Evolutionary conservation across 2,113 vertebrate species (phyloP).

Genomic region (Aptenodytes forsteri): DNA sequence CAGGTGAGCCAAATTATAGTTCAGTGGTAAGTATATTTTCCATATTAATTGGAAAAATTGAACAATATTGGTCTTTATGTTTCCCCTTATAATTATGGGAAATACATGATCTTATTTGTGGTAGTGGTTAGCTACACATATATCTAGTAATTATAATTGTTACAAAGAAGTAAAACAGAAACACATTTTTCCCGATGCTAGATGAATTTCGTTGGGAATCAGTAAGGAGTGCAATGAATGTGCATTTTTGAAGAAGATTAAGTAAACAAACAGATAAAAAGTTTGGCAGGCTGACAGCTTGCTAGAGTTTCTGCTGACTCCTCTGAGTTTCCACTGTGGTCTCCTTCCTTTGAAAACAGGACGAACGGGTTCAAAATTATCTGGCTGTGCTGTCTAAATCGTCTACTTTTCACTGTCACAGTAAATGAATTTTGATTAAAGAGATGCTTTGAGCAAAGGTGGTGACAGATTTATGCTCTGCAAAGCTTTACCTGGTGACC

Average conservation of each 20-base stretch:
- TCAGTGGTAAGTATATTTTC: not conserved
- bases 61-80: not conserved
- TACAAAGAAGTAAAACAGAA: not conserved
- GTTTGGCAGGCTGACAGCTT: constrained; percentile 39
- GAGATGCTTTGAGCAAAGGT: constrained; percentile 25
- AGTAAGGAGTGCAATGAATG: accelerated
- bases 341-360: constrained; percentile 53
- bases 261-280: constrained; percentile 37
- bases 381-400: constrained; percentile 5
- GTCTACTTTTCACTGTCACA: not conserved
- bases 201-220: not conserved
- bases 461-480: constrained; percentile 31
- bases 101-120: not conserved
- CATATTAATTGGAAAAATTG: not conserved
- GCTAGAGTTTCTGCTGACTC: constrained; percentile 52
- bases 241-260: constrained; percentile 3
- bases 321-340: constrained; percentile 20
- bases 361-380: constrained; percentile 6
- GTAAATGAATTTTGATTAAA: constrained; percentile 54
- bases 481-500: constrained; percentile 47
- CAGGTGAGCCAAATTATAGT: not conserved
- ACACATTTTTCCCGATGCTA: not conserved
- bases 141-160: not conserved
- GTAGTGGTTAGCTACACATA: not conserved
- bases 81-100: constrained; percentile 2